Conservation (phyloP, 2,797 vertebrate genomes). For the Pseudochirops cupreus region DNA sequence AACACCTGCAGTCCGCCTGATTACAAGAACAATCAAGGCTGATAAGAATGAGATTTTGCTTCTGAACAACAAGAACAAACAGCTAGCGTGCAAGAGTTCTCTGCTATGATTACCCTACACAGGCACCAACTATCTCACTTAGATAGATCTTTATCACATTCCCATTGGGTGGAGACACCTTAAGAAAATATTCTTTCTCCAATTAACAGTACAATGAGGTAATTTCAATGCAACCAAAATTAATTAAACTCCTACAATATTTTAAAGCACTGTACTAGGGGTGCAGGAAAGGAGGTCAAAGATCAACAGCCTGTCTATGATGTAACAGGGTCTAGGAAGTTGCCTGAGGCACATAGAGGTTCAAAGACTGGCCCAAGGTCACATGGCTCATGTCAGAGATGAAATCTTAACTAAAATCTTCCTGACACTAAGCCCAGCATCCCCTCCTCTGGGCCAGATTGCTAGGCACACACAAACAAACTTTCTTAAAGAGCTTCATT, state of each 20-base stretch:
- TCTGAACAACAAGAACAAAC: background rate
- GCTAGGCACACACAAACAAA: background rate
- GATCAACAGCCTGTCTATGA: background rate
- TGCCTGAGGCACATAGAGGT: background rate
- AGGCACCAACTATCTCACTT: background rate
- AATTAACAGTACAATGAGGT: background rate
- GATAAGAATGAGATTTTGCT: background rate
- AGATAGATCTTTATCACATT: background rate
- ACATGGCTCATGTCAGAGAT: background rate
- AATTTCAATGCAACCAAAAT: background rate
- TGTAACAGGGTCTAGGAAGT: background rate
- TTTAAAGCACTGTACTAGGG: background rate
- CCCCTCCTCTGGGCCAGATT: background rate
- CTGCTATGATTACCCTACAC: background rate
- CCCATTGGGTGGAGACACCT: background rate
- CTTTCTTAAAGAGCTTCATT: background rate
- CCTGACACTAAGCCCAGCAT: background rate
- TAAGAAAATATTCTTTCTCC: background rate
- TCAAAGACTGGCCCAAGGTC: background rate
- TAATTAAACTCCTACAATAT: background rate
- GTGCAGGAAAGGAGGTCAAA: background rate
- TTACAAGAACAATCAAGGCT: background rate
- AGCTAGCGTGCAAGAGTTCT: background rate
- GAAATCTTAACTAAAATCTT: background rate
- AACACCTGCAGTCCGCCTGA: background rate